Percentiles rank a stretch among this genome's conserved stretches.
These are phyloP conservation scores for Microctonus brassicae DNA, from an alignment of 2,888 invertebrate species.

Conservation along the genomic window DNA sequence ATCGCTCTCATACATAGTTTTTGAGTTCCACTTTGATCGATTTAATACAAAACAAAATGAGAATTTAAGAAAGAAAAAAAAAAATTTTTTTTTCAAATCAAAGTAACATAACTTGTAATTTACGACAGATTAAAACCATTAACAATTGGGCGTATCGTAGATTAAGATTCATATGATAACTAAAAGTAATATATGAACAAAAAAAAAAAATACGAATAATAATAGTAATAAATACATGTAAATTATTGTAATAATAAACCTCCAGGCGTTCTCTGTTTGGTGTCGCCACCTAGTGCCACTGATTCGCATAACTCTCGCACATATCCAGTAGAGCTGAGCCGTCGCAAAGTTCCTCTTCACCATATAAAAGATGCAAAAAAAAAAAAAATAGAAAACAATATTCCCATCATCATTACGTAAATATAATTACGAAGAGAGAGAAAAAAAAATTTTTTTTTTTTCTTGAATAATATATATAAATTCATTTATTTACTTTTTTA, in stretches of 20 bases:
- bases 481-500: slow-evolving; percentile 3
- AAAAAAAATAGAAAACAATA: background rate
- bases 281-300: slow-evolving; percentile 43
- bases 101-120: background rate
- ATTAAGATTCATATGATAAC: background rate
- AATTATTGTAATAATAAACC: background rate
- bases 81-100: background rate
- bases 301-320: background rate
- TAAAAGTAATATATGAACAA: background rate
- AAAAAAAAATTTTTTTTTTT: background rate
- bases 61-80: background rate
- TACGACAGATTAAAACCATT: background rate
- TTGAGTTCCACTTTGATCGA: background rate
- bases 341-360: background rate
- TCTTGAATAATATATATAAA: background rate
- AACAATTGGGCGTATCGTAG: background rate
- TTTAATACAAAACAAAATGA: background rate
- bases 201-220: background rate
- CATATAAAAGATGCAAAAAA: background rate
- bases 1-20: background rate
- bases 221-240: background rate
- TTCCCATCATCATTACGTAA: background rate
- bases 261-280: slow-evolving; percentile 32
- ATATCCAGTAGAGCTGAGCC: background rate
- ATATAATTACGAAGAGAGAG: background rate